These are phyloP conservation scores for Trematomus bernacchii DNA, from an alignment of 2,797 vertebrate genomes.

Conservation along the genomic window DNA sequence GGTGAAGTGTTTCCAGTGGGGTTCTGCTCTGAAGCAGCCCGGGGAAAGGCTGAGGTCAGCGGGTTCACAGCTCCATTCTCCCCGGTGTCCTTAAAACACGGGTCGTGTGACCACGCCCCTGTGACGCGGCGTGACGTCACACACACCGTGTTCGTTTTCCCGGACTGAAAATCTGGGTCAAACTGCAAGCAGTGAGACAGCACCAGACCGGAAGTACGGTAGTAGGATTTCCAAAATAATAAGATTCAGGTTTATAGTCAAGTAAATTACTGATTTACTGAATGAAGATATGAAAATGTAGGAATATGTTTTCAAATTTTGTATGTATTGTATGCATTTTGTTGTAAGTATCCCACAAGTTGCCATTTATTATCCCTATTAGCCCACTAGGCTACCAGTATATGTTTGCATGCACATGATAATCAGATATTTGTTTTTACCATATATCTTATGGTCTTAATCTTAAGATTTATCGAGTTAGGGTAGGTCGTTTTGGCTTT, in stretches of 20 bases:
- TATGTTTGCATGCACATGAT: no score
- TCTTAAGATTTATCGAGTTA: background rate
- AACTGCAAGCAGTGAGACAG: accelerated
- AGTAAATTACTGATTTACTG: no score
- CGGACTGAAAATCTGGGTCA: background rate
- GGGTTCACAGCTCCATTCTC: constrained; percentile 61
- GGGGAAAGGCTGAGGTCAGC: constrained; percentile 47
- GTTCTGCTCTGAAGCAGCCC: constrained; percentile 8
- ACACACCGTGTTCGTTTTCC: constrained; percentile 74
- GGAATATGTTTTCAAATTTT: no score
- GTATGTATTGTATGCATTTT: background rate
- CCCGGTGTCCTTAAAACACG: constrained; percentile 78
- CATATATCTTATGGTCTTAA: background rate
- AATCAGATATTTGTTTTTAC: background rate
- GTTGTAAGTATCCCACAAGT: no score
- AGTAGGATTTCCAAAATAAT: constrained; percentile 37
- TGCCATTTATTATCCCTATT: no score
- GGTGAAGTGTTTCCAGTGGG: constrained; percentile 15
- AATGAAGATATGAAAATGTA: no score
- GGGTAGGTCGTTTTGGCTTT: background rate
- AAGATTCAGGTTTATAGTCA: no score
- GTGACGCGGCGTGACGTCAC: constrained; percentile 66
- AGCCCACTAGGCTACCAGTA: no score
- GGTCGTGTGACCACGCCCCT: constrained; percentile 78
- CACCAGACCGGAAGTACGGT: background rate